Evolutionary conservation across 2,113 vertebrate genomes (phyloP).

Genomic region (Artemisiospiza belli): DNA sequence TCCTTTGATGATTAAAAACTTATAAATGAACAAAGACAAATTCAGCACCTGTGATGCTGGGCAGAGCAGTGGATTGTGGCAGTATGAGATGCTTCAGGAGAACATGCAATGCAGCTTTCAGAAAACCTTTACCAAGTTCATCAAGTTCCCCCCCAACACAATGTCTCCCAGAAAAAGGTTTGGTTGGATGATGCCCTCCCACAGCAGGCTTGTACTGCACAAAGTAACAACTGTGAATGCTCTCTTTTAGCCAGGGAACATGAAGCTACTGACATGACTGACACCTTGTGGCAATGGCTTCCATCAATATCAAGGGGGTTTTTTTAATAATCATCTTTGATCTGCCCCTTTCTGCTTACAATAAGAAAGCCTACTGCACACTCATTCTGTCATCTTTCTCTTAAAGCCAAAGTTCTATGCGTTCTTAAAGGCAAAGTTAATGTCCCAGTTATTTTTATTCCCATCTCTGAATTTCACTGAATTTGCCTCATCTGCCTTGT

Average conservation of each 20-base stretch:
- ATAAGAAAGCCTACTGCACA: not conserved
- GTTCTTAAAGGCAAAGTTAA: not conserved
- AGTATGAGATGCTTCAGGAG: not conserved
- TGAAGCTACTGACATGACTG: constrained; percentile 11
- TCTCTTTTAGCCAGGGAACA: not conserved
- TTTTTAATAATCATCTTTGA: not conserved
- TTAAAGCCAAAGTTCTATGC: not conserved
- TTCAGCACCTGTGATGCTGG: not conserved
- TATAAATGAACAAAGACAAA: not conserved
- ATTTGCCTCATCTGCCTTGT: rapidly evolving
- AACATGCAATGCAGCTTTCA: not conserved
- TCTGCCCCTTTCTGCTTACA: not conserved
- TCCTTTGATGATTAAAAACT: not conserved
- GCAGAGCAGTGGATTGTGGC: not conserved
- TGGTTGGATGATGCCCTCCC: not conserved
- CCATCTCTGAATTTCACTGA: not conserved
- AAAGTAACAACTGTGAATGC: not conserved
- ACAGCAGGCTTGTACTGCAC: not conserved
- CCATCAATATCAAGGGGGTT: not conserved
- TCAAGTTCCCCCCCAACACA: not conserved
- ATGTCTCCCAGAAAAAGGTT: not conserved
- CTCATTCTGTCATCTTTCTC: not conserved
- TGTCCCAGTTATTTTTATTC: not conserved
- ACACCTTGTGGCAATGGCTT: constrained; percentile 38
- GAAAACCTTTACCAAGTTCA: not conserved